phyloP scores from a whole-genome alignment of 2,113 vertebrate species.

The Petroica traversi region DNA sequence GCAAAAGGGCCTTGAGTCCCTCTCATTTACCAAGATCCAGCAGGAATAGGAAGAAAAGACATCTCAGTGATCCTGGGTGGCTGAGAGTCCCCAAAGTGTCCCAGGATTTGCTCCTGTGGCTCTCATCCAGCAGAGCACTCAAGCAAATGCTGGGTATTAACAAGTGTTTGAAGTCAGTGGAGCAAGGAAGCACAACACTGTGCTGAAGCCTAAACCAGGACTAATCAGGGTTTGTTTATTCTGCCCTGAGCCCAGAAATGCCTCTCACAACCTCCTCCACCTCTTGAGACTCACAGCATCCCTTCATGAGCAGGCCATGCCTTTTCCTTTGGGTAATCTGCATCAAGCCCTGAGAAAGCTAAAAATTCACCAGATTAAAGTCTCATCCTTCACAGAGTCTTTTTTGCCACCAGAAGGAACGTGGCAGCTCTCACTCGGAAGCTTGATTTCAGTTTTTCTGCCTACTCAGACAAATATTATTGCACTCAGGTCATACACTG shows the following conservation, averaged over 20 bases:
- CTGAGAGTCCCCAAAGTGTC: background rate
- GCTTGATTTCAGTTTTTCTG: background rate
- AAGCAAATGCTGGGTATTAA: background rate
- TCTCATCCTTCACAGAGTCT: background rate
- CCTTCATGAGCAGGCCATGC: background rate
- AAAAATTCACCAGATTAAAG: background rate
- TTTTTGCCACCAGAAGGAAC: background rate
- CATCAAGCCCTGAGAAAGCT: background rate
- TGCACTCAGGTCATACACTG: background rate
- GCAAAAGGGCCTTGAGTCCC: fast-evolving
- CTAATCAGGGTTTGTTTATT: background rate
- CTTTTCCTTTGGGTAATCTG: background rate
- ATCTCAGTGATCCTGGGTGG: background rate
- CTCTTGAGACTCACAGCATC: background rate
- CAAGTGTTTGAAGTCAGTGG: background rate
- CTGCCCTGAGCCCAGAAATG: background rate
- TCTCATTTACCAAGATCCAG: background rate
- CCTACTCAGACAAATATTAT: background rate
- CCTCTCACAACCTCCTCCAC: background rate
- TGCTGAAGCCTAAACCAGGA: background rate
- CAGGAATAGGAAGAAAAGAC: background rate
- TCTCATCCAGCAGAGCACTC: background rate
- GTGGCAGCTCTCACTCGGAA: background rate
- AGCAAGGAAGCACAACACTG: background rate
- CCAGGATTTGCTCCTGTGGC: background rate